A percentile compares a stretch with the other conserved stretches of the same genome.
phyloP scores from a whole-genome alignment of 2,888 invertebrate species.

The Erebia aethiops region DNA sequence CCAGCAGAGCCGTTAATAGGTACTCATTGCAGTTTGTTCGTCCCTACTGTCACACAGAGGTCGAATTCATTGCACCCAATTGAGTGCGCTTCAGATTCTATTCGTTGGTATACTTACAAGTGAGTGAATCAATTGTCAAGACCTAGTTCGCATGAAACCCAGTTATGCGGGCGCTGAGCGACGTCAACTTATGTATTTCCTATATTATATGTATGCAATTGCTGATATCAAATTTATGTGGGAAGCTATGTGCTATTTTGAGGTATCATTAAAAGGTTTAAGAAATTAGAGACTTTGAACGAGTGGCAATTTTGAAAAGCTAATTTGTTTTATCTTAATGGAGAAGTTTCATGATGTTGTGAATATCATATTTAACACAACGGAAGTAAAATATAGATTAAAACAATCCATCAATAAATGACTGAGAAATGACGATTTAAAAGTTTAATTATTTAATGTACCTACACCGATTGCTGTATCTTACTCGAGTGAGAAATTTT shows the following conservation, averaged over 20 bases:
- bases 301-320: not conserved
- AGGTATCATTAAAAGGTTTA: not conserved
- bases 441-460: too few relatives aligned
- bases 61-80: constrained; percentile 73
- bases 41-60: constrained; percentile 51
- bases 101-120: constrained; percentile 50
- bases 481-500: too few relatives aligned
- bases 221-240: not conserved
- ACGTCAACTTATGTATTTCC: constrained; percentile 10
- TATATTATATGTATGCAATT: not conserved
- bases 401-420: too few relatives aligned
- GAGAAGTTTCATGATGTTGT: too few relatives aligned
- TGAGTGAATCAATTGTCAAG: constrained; percentile 43
- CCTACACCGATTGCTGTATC: too few relatives aligned
- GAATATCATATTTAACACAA: too few relatives aligned
- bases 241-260: not conserved
- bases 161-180: constrained; percentile 17
- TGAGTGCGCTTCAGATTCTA: constrained; percentile 57
- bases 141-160: constrained; percentile 39
- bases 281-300: not conserved
- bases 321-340: too few relatives aligned
- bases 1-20: not conserved
- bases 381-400: too few relatives aligned
- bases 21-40: constrained; percentile 17
- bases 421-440: too few relatives aligned